Evolutionary conservation across 1,140 invertebrate species (phyloP), one percentile per base, ranked within the genome.

Genomic region (Acromyrmex heyeri): DNA sequence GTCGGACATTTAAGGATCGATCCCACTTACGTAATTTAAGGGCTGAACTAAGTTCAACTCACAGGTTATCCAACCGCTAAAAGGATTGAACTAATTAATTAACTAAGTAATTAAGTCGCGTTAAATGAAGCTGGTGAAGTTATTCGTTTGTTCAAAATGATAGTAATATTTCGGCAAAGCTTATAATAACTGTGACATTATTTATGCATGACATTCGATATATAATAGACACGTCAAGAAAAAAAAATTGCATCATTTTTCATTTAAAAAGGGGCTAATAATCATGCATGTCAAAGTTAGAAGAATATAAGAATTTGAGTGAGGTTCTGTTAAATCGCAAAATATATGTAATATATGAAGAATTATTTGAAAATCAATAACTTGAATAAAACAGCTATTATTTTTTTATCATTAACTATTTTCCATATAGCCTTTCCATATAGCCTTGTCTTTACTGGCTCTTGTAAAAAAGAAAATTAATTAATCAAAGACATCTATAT

Each of bases 21-120:
- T 83, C 18, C n/a, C 44, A 83, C 79, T 83, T 75, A 59, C 55
- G 79, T 83, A 83, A 83, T 83, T 83, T 83, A 83, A 83, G 79
- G 65, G 44, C 27, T 50, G 79, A 75, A 83, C 69, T 62, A 73
- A 83, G 79, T 83, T 83, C 55, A 48, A 30, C 55, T 73, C 14
- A 38, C 55, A 50, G 55, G 57, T 75, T 83, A 83, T 83, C 69
- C 69, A 61, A 75, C 27, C 69, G n/a, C 24, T 75, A 83, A 83
- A 83, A 83, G 55, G 79, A 75, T 34, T 61, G 69, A 83, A 75
- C 24, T 75, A 83, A 83, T 83, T 83, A 75, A 83, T 83, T 83
- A 73, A 24, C 38, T 75, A 75, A 83, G 69, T 83, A 83, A 83
- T 83, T 83, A 83, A 83, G n/a, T 38, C 50, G 69, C 55, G 69